Evolutionary conservation across 2,888 invertebrate species (phyloP).

Genomic region (Phaonia tiefii): DNA sequence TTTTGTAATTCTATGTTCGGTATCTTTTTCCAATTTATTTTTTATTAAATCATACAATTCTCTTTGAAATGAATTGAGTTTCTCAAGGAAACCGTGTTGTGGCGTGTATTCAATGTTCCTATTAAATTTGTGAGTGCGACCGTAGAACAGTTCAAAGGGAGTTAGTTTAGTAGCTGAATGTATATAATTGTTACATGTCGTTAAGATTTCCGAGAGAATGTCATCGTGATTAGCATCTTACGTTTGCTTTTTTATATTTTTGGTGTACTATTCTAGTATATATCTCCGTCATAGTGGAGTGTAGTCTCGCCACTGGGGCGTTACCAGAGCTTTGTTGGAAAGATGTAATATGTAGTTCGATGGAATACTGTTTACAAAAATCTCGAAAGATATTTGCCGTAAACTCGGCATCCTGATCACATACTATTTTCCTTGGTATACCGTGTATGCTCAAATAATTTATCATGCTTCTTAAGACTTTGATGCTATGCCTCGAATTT

Average conservation of each 20-base stretch:
- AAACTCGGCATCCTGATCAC: constrained; percentile 57
- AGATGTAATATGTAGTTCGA: constrained; percentile 58
- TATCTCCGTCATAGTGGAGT: constrained; percentile 54
- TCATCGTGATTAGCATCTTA: neutral
- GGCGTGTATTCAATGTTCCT: neutral
- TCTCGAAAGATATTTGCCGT: neutral
- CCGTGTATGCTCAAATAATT: constrained; percentile 59
- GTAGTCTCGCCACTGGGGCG: constrained; percentile 49
- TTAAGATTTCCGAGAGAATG: too few species aligned
- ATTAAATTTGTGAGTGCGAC: neutral
- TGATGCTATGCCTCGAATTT: constrained; percentile 51
- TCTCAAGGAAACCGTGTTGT: neutral
- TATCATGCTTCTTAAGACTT: constrained; percentile 52
- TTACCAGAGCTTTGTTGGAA: constrained; percentile 61
- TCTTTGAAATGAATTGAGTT: neutral
- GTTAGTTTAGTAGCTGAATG: too few species aligned
- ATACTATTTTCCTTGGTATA: constrained; percentile 55
- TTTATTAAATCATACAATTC: neutral
- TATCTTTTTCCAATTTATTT: too few species aligned
- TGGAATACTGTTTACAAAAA: neutral
- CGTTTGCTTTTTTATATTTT: constrained; percentile 25
- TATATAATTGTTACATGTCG: too few species aligned
- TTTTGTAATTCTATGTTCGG: neutral
- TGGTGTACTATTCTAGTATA: constrained; percentile 49
- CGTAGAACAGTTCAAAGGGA: too few species aligned